phyloP scores from a whole-genome alignment of 2,888 invertebrate genomes.

The Heliconius ethilla region DNA sequence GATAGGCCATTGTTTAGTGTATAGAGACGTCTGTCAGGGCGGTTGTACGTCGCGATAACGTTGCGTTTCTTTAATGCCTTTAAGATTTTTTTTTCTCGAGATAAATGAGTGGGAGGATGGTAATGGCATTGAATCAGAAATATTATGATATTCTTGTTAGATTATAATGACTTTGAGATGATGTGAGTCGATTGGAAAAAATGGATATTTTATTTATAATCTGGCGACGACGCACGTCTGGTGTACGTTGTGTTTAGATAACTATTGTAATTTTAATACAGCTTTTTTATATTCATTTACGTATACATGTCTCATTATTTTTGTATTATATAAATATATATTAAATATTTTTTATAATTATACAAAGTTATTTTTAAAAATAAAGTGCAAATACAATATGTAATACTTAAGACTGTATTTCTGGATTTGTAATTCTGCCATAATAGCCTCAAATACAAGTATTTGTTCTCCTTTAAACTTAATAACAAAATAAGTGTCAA shows the following conservation, averaged over 20 bases:
- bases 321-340: neutral
- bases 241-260: neutral
- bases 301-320: neutral
- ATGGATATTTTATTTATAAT: constrained; percentile 11
- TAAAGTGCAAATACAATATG: neutral
- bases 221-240: neutral
- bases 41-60: constrained; percentile 65
- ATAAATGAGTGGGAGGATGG: constrained; percentile 46
- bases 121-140: constrained; percentile 44
- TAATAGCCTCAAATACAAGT: neutral
- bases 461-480: too few species aligned
- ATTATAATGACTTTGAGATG: constrained; percentile 34
- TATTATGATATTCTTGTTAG: constrained; percentile 41
- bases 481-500: too few species aligned
- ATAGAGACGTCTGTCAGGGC: constrained; percentile 77
- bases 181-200: constrained; percentile 1
- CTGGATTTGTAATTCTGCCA: too few species aligned
- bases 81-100: constrained; percentile 41
- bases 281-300: neutral
- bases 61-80: constrained; percentile 61
- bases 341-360: neutral
- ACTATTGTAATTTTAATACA: neutral
- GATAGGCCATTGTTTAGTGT: constrained; percentile 75
- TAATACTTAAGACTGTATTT: too few species aligned
- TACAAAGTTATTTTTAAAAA: neutral